A percentile compares a stretch with the other conserved stretches of the same genome.
Evolutionary conservation across 2,797 vertebrate genomes (phyloP).

Genomic region (Callimico goeldii): DNA sequence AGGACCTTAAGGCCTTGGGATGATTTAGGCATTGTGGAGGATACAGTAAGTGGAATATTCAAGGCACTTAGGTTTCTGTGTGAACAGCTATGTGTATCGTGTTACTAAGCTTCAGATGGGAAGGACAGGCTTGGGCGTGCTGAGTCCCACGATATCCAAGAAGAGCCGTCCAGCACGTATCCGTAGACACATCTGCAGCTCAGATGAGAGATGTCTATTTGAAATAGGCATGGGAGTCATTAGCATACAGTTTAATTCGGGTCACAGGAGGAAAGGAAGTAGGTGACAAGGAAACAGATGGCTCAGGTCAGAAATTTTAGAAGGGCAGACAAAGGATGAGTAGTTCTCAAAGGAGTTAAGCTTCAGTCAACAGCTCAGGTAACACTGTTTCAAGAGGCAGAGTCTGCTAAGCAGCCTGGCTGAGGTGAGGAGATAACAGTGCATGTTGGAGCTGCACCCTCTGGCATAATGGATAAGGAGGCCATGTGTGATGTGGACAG

Average conservation of each 20-base stretch:
- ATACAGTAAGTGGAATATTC: not conserved
- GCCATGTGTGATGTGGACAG: not conserved
- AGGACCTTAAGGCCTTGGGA: not conserved
- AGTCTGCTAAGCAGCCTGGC: not conserved
- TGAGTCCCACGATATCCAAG: not conserved
- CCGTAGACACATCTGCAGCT: not conserved
- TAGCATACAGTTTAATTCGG: not conserved
- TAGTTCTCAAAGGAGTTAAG: not conserved
- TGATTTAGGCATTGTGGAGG: not conserved
- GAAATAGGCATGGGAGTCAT: not conserved
- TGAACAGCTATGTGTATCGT: not conserved
- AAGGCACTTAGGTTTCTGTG: not conserved
- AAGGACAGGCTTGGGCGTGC: not conserved
- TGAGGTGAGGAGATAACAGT: not conserved
- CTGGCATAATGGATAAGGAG: not conserved
- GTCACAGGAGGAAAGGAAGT: not conserved
- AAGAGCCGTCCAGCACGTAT: not conserved
- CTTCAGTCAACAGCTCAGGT: not conserved
- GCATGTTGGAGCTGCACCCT: not conserved
- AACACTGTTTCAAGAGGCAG: not conserved
- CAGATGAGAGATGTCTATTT: not conserved
- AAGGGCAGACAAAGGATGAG: not conserved
- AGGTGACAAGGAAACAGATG: not conserved
- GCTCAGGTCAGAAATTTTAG: not conserved
- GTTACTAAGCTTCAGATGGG: not conserved